Base-by-base conservation (phyloP, 2,888 invertebrate species). In the Gandaritis pyraliata region DNA sequence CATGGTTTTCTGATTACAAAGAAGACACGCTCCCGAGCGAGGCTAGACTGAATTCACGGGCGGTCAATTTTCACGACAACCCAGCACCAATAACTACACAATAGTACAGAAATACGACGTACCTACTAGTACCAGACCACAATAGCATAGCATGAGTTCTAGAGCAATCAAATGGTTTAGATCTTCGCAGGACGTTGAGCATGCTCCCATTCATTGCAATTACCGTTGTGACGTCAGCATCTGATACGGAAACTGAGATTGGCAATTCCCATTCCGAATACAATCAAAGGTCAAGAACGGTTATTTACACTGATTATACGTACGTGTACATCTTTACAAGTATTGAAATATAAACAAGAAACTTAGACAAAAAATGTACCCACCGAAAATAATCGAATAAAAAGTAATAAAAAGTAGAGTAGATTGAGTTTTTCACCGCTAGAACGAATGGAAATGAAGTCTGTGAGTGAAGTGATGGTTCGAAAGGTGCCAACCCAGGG, bases 401-500 rank as follows among this genome's bases (percentile, higher is more conserved):
- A 29, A n/a, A n/a, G n/a, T n/a, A n/a, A n/a, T n/a, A n/a, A n/a
- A n/a, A 48, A 33, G 16, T 11, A 16, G 13, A 49, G 49, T 2
- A 29, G 16, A 49, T 48, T 45, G 30, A 55, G 45, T 33, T 59
- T 48, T 49, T 36, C 45, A 33, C 15, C 16, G n/a, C 11, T 58
- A 52, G 64, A 60, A 61, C 54, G 63, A 52, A 65, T 57, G 66
- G 71, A 62, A 75, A 69, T 73, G 62, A 80, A 82, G 78, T 73
- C 76, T 69, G 63, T 68, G 67, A 72, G 73, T 73, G 71, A 75
- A 76, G 71, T 77, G 75, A 74, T 72, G 68, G 74, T 73, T 68
- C 65, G 73, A 71, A n/a, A 74, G 80, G 79, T 75, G 72, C 78
- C 71, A 77, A 76, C 75, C 77, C 76, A 78, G 78, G 83, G 77